phyloP scores from a whole-genome alignment of 2,888 invertebrate species.

The Nemotelus pantherinus region DNA sequence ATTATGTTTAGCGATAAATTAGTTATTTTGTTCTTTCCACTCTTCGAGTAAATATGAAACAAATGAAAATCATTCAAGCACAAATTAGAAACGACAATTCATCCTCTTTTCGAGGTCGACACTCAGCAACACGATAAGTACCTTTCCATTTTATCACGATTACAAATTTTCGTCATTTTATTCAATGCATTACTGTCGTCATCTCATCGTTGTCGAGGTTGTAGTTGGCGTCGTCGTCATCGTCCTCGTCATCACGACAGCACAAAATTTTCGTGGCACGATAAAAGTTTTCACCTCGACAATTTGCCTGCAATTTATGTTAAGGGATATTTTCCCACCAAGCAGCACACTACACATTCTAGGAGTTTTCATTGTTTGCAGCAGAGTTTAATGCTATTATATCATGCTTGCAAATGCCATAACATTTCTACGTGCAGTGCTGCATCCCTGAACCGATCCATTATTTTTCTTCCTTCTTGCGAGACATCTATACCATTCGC shows the following conservation, averaged over 20 bases:
- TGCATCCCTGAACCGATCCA: slow-evolving; percentile 15
- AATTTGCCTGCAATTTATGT: slow-evolving; percentile 42
- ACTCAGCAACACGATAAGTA: slow-evolving; percentile 9
- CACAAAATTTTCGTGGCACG: slow-evolving; percentile 10
- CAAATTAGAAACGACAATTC: too few species aligned
- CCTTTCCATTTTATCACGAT: slow-evolving; percentile 21
- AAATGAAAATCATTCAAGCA: too few species aligned
- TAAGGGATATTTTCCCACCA: slow-evolving; percentile 36
- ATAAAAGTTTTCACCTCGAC: slow-evolving; percentile 31
- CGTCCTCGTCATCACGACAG: not conserved
- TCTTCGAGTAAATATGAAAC: too few species aligned
- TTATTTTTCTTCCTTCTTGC: slow-evolving; percentile 26
- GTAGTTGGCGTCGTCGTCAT: not conserved
- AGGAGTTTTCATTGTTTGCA: slow-evolving; percentile 31
- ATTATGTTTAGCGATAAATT: too few species aligned
- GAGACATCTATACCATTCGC: not conserved
- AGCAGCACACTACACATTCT: not conserved
- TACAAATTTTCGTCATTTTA: slow-evolving; percentile 34
- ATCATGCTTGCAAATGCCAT: slow-evolving; percentile 28
- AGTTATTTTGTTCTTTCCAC: too few species aligned
- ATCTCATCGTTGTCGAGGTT: not conserved
- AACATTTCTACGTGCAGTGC: not conserved
- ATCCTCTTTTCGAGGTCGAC: not conserved
- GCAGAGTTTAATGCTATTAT: slow-evolving; percentile 42
- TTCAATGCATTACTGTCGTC: slow-evolving; percentile 7